Conservation (phyloP, 2,113 vertebrate species). For the Coregonus clupeaformis region DNA sequence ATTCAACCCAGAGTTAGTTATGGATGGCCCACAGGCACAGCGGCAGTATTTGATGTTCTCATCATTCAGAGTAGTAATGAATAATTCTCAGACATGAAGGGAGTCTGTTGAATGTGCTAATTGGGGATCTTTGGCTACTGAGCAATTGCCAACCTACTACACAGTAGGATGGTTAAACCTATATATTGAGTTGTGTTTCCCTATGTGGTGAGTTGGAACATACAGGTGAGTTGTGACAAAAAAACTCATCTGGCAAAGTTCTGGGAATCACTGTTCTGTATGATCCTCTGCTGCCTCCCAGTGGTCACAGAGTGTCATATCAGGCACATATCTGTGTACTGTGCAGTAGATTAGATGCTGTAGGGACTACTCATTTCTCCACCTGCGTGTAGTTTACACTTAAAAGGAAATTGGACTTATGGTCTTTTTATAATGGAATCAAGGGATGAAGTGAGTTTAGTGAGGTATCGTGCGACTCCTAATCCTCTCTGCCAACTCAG, state of each 20-base stretch:
- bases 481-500: slow-evolving; percentile 50
- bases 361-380: slow-evolving; percentile 21
- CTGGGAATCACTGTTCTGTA: slow-evolving; percentile 3
- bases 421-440: slow-evolving; percentile 59
- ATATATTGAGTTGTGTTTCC: neutral
- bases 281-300: slow-evolving; percentile 59
- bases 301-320: slow-evolving; percentile 46
- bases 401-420: slow-evolving; percentile 57
- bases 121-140: slow-evolving; percentile 10
- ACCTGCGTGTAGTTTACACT: slow-evolving; percentile 60
- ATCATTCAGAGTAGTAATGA: neutral
- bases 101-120: slow-evolving; percentile 32
- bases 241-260: neutral
- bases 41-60: slow-evolving; percentile 50
- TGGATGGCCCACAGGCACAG: slow-evolving; percentile 4
- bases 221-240: neutral
- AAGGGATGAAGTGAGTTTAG: slow-evolving; percentile 65
- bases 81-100: neutral
- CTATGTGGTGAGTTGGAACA: neutral
- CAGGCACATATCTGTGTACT: slow-evolving; percentile 2
- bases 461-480: slow-evolving; percentile 60
- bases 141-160: slow-evolving; percentile 29
- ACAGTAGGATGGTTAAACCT: slow-evolving; percentile 11
- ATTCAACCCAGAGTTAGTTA: slow-evolving; percentile 62
- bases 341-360: neutral